These are phyloP conservation scores for Drosophila melanica DNA, from an alignment of 1,140 invertebrate species.

Conservation along the genomic window DNA sequence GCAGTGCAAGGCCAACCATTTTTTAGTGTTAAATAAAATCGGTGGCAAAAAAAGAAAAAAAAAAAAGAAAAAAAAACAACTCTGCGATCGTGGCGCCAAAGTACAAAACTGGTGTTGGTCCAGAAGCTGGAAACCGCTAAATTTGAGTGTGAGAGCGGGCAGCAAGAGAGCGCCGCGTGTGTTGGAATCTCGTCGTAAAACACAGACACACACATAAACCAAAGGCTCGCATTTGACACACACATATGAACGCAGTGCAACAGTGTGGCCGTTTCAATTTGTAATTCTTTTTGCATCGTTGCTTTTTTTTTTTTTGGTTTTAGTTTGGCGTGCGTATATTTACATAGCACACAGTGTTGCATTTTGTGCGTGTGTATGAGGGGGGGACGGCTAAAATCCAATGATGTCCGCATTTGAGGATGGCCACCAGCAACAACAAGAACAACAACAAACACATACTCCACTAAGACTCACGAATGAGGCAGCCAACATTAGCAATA, in stretches of 20 bases:
- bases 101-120: conserved; percentile 45
- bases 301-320: conserved; percentile 34
- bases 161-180: conserved; percentile 47
- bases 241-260: conserved; percentile 45
- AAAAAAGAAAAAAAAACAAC: conserved; percentile 15
- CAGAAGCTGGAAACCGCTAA: conserved; percentile 17
- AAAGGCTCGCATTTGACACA: neutral
- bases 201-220: neutral
- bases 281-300: conserved; percentile 20
- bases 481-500: conserved; percentile 11
- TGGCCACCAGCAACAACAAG: conserved; percentile 39
- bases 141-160: conserved; percentile 4
- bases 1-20: conserved; percentile 29
- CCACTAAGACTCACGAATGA: conserved; percentile 30
- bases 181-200: conserved; percentile 46
- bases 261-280: conserved; percentile 57
- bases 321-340: conserved; percentile 6
- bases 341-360: conserved; percentile 35
- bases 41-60: neutral
- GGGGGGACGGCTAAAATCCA: conserved; percentile 54
- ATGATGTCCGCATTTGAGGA: conserved; percentile 67
- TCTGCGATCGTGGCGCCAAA: conserved; percentile 44
- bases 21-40: conserved; percentile 25
- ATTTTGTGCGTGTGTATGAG: conserved; percentile 39
- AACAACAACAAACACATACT: conserved; percentile 6